Conservation (phyloP, 2,888 invertebrate genomes). For the Bombylius major region DNA sequence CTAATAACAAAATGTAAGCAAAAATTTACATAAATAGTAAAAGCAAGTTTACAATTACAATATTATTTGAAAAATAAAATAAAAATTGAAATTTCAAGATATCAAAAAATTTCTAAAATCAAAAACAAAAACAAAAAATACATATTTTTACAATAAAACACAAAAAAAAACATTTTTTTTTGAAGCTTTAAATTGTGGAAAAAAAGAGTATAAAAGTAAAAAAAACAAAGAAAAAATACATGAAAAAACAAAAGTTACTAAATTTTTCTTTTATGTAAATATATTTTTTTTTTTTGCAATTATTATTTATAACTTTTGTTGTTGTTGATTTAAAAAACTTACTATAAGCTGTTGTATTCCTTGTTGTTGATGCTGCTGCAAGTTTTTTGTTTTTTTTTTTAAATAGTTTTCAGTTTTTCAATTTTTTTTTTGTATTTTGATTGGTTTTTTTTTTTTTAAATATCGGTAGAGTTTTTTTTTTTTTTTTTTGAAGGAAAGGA, state of each 20-base stretch:
- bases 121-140: no score
- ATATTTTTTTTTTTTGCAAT: neutral
- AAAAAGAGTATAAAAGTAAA: no score
- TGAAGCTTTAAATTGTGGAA: no score
- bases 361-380: constrained; percentile 85
- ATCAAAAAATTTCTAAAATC: no score
- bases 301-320: neutral
- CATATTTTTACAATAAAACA: no score
- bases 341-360: constrained; percentile 86
- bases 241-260: neutral
- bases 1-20: no score
- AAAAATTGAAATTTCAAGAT: no score
- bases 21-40: no score
- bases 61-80: no score
- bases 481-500: constrained; percentile 1
- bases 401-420: neutral
- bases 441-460: constrained; percentile 5
- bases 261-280: neutral
- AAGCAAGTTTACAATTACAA: no score
- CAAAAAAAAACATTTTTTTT: no score
- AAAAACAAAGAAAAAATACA: neutral
- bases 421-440: neutral
- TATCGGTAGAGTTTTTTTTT: neutral
- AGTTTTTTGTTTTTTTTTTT: constrained; percentile 23
- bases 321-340: constrained; percentile 39